A percentile compares a stretch with the other conserved stretches of the same genome.
Conservation (phyloP, 1,140 invertebrate species). For the Zaprionus gabonicus region DNA sequence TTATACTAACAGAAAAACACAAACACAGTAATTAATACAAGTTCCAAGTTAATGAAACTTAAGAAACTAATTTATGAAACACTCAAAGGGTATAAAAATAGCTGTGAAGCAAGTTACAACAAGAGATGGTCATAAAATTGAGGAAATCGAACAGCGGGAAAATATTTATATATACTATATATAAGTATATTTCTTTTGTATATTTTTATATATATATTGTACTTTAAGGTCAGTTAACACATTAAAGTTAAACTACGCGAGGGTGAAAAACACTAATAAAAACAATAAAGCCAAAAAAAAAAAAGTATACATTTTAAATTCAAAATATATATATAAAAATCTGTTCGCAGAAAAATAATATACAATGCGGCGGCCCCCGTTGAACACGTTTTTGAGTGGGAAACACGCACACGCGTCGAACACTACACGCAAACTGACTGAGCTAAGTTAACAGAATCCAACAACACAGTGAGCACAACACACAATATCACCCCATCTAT, state of each 20-base stretch:
- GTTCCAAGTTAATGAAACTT: background rate
- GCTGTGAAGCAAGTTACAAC: conserved; percentile 3
- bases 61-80: background rate
- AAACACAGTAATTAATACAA: background rate
- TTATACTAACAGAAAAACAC: background rate
- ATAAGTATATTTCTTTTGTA: background rate
- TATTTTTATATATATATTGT: background rate
- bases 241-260: conserved; percentile 18
- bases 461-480: conserved; percentile 9
- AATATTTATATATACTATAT: background rate
- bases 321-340: conserved; percentile 16
- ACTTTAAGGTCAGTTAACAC: conserved; percentile 27
- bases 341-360: conserved; percentile 22
- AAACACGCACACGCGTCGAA: conserved; percentile 35
- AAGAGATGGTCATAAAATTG: background rate
- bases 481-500: conserved; percentile 11
- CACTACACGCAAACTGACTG: conserved; percentile 35
- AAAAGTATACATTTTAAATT: conserved; percentile 19
- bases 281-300: conserved; percentile 9
- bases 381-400: conserved; percentile 28
- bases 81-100: background rate
- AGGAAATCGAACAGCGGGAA: conserved; percentile 1
- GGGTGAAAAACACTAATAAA: conserved; percentile 10
- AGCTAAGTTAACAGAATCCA: conserved; percentile 23
- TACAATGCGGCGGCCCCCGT: background rate